phyloP scores from a whole-genome alignment of 1,140 invertebrate species.

The Drosophila rhopaloa region DNA sequence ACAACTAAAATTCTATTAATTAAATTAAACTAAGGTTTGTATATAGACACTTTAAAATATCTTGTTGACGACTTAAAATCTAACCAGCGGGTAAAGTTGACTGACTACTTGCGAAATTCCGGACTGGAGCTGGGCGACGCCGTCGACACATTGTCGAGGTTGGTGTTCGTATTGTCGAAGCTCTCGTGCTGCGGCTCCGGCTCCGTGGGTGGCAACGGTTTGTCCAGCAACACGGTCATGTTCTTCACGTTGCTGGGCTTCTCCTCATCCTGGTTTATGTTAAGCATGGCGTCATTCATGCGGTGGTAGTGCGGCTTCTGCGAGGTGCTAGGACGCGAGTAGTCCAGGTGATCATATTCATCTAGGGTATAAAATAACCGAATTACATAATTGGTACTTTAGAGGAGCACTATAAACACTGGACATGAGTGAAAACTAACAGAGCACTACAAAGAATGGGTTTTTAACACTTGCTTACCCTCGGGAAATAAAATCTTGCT shows the following conservation, averaged over 20 bases:
- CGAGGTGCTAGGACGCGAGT: slow-evolving; percentile 91
- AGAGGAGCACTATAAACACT: slow-evolving; percentile 2
- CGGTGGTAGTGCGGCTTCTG: slow-evolving; percentile 94
- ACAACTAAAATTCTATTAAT: slow-evolving; percentile 42
- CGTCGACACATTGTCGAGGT: slow-evolving; percentile 68
- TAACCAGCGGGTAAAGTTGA: slow-evolving; percentile 23
- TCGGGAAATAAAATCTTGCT: slow-evolving; percentile 80
- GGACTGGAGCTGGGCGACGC: slow-evolving; percentile 78
- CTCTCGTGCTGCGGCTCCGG: slow-evolving; percentile 71
- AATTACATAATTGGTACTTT: not conserved
- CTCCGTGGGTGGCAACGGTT: slow-evolving; percentile 50
- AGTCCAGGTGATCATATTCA: slow-evolving; percentile 95
- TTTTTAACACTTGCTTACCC: slow-evolving; percentile 63
- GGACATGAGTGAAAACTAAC: slow-evolving; percentile 30
- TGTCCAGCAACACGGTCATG: slow-evolving; percentile 69
- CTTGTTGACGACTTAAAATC: slow-evolving; percentile 7
- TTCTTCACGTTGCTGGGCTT: slow-evolving; percentile 82
- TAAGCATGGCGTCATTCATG: slow-evolving; percentile 81
- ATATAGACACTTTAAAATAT: slow-evolving; percentile 33
- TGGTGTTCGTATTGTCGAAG: slow-evolving; percentile 75
- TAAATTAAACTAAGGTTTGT: slow-evolving; percentile 39
- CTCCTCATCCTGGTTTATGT: slow-evolving; percentile 78
- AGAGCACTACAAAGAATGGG: slow-evolving; percentile 27
- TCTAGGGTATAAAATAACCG: slow-evolving; percentile 40
- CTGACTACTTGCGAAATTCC: slow-evolving; percentile 61